Base-by-base conservation (phyloP, 2,797 vertebrate species). In the Xyrichtys novacula region DNA sequence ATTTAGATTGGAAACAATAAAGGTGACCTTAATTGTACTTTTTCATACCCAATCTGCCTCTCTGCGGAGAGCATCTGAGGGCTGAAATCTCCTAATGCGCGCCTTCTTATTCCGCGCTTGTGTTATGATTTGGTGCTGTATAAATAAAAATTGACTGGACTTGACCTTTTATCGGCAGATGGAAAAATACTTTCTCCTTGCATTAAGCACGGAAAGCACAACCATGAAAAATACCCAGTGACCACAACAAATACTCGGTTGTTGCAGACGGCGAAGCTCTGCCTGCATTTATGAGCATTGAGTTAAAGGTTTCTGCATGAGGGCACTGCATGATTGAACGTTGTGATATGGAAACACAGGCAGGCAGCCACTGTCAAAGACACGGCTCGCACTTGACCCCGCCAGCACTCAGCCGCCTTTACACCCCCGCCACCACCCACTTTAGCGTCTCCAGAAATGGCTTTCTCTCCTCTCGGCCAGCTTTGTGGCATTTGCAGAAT, bases 301-400 rank as follows among this genome's bases (percentile, higher is more conserved):
- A 88, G 88, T 90, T 90, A 90, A 91, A 89, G 88, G 83, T 92
- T 93, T 93, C 91, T 93, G 91, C 90, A 92, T 92, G 88, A 92
- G 86, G 85, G 82, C 79, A 72, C 79, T 53, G 88, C 82, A 80
- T 92, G 91, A 93, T 93, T 91, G 90, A 92, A 85, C 77, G 83
- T 86, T 88, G 86, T 74, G 79, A 90, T 89, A 90, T 88, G 90
- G 88, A 93, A 92, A 91, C 86, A 77, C 85, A 85, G 86, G 84
- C 87, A 90, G 84, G 84, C 88, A 88, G 83, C 86, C 84, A 88
- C 86, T 89, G 89, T 92, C 87, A 88, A 86, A 90, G 85, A 90
- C 85, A 78, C 32, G 62, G 56, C 88, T 88, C 46, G 83, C 89
- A 88, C 88, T 93, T 94, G 92, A 94, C 93, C 93, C 83, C 52